Conservation (phyloP, 2,888 invertebrate genomes). For the Dioctria rufipes region DNA sequence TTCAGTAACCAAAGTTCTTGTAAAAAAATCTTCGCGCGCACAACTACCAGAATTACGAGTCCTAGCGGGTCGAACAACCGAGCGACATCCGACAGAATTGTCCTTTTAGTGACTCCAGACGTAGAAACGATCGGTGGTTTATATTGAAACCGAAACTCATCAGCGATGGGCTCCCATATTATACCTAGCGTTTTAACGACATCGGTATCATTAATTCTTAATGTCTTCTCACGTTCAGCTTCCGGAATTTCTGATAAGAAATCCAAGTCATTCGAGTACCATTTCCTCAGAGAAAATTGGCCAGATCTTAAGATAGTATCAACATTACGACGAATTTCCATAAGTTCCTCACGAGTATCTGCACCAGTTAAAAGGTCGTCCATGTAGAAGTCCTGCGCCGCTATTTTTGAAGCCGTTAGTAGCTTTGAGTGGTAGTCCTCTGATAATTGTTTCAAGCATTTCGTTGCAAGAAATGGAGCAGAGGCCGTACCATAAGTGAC, state of each 20-base stretch:
- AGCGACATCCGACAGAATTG: background rate
- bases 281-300: constrained; percentile 57
- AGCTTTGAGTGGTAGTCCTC: no score
- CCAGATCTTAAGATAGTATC: background rate
- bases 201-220: no score
- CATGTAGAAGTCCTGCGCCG: constrained; percentile 59
- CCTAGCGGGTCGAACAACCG: constrained; percentile 39
- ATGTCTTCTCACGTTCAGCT: no score
- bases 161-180: constrained; percentile 41
- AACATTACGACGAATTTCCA: no score
- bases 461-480: no score
- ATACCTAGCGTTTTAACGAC: no score
- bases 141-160: background rate
- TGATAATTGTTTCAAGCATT: no score
- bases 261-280: constrained; percentile 51
- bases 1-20: background rate
- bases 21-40: background rate
- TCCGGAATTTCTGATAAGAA: no score
- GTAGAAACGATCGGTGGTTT: background rate
- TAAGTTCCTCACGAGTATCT: no score
- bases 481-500: no score
- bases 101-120: background rate
- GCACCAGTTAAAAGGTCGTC: no score
- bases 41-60: background rate
- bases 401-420: constrained; percentile 55